Evolutionary conservation across 2,888 invertebrate genomes (phyloP).

Genomic region (Nymphalis c-album): DNA sequence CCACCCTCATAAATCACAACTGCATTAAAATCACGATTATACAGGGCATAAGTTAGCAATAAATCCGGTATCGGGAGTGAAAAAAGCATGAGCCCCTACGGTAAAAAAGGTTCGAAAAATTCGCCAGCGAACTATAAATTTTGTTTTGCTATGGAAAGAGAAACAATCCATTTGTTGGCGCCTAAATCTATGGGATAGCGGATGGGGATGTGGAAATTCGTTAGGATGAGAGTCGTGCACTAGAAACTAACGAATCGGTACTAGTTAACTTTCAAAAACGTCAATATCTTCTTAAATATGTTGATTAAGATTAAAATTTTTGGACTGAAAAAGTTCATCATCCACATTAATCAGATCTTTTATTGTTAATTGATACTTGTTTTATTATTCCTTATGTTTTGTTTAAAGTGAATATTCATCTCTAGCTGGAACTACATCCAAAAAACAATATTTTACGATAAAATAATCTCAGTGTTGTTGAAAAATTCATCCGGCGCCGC

Average conservation of each 20-base stretch:
- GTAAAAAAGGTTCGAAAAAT: conserved; percentile 52
- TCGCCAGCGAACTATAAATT: conserved; percentile 56
- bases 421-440: conserved; percentile 5
- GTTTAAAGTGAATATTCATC: conserved; percentile 23
- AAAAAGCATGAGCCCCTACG: conserved; percentile 48
- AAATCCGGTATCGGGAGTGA: conserved; percentile 71
- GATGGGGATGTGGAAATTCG: conserved; percentile 67
- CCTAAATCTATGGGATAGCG: conserved; percentile 67
- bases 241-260: neutral
- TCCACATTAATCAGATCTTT: no score
- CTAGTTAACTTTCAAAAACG: neutral
- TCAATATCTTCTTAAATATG: neutral
- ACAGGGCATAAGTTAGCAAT: conserved; percentile 75
- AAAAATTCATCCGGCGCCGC: conserved; percentile 59
- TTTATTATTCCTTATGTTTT: neutral
- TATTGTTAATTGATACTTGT: no score
- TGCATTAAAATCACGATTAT: conserved; percentile 80
- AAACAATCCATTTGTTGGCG: conserved; percentile 74
- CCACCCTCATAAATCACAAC: conserved; percentile 69
- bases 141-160: conserved; percentile 53
- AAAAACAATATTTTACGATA: conserved; percentile 40
- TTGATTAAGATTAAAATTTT: neutral
- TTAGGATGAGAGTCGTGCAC: conserved; percentile 12
- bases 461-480: conserved; percentile 47
- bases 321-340: no score